Percentiles rank a stretch among this genome's conserved stretches.
Evolutionary conservation across 2,113 vertebrate genomes (phyloP).

Genomic region (Porphyrio hochstetteri): DNA sequence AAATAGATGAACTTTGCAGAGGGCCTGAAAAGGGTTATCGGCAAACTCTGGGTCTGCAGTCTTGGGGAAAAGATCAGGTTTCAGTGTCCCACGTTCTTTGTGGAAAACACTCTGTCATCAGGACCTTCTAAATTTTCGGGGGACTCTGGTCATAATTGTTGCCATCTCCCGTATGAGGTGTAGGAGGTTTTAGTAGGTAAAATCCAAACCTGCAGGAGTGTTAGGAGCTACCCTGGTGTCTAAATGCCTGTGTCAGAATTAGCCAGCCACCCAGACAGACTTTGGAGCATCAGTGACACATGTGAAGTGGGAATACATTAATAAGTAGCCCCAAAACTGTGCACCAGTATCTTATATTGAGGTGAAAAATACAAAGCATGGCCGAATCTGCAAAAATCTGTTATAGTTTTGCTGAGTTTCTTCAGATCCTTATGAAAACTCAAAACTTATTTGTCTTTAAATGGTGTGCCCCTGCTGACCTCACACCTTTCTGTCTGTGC

Average conservation of each 20-base stretch:
- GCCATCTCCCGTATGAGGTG: not conserved
- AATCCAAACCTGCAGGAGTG: not conserved
- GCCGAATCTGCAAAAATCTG: not conserved
- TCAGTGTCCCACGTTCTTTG: not conserved
- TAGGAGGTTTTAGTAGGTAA: not conserved
- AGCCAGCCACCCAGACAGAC: rapidly evolving
- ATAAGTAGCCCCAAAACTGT: not conserved
- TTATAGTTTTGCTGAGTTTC: not conserved
- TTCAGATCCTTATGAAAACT: not conserved
- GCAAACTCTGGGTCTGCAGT: not conserved
- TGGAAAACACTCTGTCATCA: not conserved
- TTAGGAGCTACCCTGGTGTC: not conserved
- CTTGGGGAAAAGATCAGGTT: not conserved
- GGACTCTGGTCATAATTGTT: not conserved
- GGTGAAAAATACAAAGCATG: not conserved
- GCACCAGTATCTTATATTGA: not conserved
- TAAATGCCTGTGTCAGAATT: not conserved
- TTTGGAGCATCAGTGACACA: rapidly evolving
- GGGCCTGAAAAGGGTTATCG: not conserved
- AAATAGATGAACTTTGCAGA: slow-evolving; percentile 8
- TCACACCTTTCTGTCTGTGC: not conserved
- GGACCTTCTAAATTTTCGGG: not conserved
- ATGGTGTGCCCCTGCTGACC: not conserved
- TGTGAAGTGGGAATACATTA: not conserved
- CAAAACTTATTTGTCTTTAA: not conserved